Conservation (phyloP, 2,113 vertebrate genomes). For the Orthonyx spaldingii region DNA sequence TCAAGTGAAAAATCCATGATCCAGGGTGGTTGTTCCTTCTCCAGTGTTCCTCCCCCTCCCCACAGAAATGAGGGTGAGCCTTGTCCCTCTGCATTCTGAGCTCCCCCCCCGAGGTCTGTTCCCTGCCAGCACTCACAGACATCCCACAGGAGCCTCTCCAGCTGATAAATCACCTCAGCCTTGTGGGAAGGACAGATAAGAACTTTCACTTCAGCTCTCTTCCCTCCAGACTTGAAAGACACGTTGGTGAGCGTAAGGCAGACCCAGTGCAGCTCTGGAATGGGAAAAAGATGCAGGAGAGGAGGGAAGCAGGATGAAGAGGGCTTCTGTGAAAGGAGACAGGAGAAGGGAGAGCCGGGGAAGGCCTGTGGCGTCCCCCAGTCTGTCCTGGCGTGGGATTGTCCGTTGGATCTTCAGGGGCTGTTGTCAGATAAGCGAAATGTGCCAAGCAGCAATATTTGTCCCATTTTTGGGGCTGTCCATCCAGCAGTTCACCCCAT, state of each 20-base stretch:
- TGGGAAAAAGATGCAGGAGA: neutral
- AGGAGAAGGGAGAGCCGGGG: neutral
- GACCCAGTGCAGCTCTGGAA: neutral
- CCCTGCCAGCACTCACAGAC: neutral
- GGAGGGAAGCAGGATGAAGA: neutral
- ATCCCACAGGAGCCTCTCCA: neutral
- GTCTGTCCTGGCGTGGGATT: neutral
- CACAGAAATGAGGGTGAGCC: neutral
- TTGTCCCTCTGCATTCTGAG: neutral
- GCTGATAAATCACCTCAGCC: neutral
- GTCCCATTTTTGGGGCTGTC: neutral
- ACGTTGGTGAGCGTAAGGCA: neutral
- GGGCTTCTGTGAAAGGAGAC: neutral
- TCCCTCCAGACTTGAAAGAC: neutral
- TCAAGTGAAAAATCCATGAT: neutral
- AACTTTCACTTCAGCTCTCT: neutral
- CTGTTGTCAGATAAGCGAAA: neutral
- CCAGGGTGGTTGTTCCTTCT: neutral
- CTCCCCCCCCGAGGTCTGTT: neutral
- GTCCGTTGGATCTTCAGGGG: neutral
- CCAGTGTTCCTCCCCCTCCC: neutral
- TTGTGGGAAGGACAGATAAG: neutral
- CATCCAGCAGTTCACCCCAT: neutral
- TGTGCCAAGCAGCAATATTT: neutral
- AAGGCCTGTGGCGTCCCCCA: neutral